Conservation (phyloP, 1,140 invertebrate species). For the Aphelenchoides fujianensis region DNA sequence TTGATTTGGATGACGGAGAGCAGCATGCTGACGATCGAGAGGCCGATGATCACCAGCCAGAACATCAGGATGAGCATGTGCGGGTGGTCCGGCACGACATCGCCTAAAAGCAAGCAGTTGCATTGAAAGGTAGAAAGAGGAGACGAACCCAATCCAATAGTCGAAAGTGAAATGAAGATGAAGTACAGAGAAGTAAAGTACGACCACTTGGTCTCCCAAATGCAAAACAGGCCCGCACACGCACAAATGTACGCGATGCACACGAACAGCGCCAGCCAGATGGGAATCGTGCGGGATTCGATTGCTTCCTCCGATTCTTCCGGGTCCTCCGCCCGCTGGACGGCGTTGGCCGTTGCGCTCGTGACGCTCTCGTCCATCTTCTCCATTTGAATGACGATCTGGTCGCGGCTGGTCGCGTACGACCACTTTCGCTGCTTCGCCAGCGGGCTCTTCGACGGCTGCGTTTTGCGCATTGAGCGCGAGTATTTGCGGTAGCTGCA, state of each 20-base stretch:
- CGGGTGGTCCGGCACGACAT: conserved; percentile 60
- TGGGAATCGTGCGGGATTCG: conserved; percentile 53
- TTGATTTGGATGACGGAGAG: conserved; percentile 60
- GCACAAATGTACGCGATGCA: conserved; percentile 57
- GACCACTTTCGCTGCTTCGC: conserved; percentile 12
- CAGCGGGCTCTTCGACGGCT: conserved; percentile 18
- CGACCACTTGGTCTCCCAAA: conserved; percentile 75
- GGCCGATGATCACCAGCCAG: conserved; percentile 57
- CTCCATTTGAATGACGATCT: conserved; percentile 19
- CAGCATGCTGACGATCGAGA: conserved; percentile 61
- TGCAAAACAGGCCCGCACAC: conserved; percentile 55
- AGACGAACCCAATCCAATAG: conserved; percentile 69
- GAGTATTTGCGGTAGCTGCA: not conserved
- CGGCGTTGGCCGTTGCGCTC: not conserved
- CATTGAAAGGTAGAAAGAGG: not conserved
- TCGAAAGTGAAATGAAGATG: conserved; percentile 88
- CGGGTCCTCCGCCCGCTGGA: no score
- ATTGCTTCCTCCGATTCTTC: conserved; percentile 19
- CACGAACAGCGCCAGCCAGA: conserved; percentile 59
- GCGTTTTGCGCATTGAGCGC: not conserved
- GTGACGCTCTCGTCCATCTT: conserved; percentile 4
- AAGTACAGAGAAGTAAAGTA: conserved; percentile 88
- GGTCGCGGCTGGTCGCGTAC: conserved; percentile 15
- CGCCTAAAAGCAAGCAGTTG: conserved; percentile 49
- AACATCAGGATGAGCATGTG: conserved; percentile 60